Conservation (phyloP, 2,797 vertebrate species). For the Zalophus californianus region DNA sequence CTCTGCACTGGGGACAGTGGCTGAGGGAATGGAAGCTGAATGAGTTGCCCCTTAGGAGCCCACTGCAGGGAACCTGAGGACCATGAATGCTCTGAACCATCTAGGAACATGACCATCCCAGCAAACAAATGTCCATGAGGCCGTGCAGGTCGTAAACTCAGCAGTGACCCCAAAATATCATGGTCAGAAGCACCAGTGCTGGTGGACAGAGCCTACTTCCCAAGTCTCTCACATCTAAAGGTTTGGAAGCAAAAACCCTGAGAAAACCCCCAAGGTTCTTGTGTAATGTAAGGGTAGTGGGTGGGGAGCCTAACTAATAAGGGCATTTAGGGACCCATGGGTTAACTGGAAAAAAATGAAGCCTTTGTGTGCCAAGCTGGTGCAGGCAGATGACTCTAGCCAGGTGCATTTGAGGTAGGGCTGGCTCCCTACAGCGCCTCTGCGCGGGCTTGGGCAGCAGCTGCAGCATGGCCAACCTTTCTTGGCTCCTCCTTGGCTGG, state of each 20-base stretch:
- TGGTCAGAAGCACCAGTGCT: not conserved
- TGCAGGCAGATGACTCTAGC: not conserved
- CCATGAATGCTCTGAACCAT: not conserved
- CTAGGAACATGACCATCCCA: not conserved
- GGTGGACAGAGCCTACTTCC: not conserved
- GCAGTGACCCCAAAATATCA: not conserved
- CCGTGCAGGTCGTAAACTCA: not conserved
- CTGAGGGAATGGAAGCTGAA: not conserved
- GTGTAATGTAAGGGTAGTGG: not conserved
- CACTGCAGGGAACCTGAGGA: accelerated
- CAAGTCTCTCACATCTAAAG: not conserved
- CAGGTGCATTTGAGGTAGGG: not conserved
- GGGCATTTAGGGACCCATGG: not conserved
- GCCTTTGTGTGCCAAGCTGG: not conserved
- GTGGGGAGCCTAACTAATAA: too few relatives aligned
- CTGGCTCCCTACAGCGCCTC: not conserved
- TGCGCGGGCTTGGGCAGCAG: not conserved
- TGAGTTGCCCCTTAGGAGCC: not conserved
- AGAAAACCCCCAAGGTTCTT: not conserved
- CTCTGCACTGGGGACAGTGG: not conserved
- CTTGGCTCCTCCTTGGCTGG: not conserved
- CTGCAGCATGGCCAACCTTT: not conserved
- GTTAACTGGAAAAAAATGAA: not conserved
- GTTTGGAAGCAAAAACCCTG: not conserved
- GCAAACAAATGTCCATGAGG: accelerated